Conservation (phyloP, 1,140 invertebrate species). For the Prorops nasuta region DNA sequence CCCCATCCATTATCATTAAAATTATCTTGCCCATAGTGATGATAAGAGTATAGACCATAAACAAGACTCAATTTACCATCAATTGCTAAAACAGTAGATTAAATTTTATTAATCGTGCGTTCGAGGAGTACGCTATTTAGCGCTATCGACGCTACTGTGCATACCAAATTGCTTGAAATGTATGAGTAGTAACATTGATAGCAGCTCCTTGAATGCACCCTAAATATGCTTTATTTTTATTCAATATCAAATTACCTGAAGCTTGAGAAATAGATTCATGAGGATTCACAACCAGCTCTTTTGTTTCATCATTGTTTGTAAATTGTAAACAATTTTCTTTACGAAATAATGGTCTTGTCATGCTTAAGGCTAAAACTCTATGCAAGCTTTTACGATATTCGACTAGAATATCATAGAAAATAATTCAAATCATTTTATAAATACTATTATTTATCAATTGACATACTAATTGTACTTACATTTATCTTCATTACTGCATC, state of each 20-base stretch:
- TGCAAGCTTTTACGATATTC: slow-evolving; percentile 66
- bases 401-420: slow-evolving; percentile 55
- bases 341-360: slow-evolving; percentile 70
- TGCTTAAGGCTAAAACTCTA: slow-evolving; percentile 65
- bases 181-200: no score
- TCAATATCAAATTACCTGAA: slow-evolving; percentile 44
- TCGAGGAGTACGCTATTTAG: no score
- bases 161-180: neutral
- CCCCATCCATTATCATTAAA: slow-evolving; percentile 98
- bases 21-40: slow-evolving; percentile 96
- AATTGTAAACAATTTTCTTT: slow-evolving; percentile 67
- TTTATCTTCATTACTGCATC: slow-evolving; percentile 61
- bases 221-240: slow-evolving; percentile 1
- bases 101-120: no score
- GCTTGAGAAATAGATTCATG: slow-evolving; percentile 63
- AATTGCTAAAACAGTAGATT: no score
- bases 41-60: slow-evolving; percentile 85
- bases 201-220: no score
- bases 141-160: no score
- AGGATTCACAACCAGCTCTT: slow-evolving; percentile 68
- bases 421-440: neutral
- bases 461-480: slow-evolving; percentile 53
- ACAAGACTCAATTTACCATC: slow-evolving; percentile 67
- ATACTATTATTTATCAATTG: slow-evolving; percentile 18
- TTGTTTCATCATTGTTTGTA: slow-evolving; percentile 49